Conservation (phyloP, 2,113 vertebrate genomes). For the Corythoichthys intestinalis region DNA sequence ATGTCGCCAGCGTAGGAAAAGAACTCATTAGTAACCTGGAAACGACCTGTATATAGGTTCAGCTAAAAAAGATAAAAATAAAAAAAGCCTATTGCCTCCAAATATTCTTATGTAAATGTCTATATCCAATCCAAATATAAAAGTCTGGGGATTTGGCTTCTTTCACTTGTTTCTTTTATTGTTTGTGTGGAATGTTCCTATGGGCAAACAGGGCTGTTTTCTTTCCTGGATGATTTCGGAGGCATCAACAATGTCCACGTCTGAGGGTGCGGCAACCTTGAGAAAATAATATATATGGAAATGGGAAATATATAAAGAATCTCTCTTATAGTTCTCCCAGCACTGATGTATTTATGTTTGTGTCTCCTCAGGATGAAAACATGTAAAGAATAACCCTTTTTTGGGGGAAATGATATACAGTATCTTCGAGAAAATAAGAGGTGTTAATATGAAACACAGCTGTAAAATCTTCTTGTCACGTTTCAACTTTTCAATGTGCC, state of each 20-base stretch:
- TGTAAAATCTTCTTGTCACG: slow-evolving; percentile 68
- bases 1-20: too few relatives aligned
- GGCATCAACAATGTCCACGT: slow-evolving; percentile 63
- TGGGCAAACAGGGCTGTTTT: slow-evolving; percentile 60
- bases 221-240: slow-evolving; percentile 57
- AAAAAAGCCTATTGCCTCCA: slow-evolving; percentile 52
- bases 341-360: slow-evolving; percentile 74
- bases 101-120: slow-evolving; percentile 51
- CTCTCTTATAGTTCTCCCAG: slow-evolving; percentile 72
- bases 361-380: slow-evolving; percentile 46
- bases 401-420: slow-evolving; percentile 45
- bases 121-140: slow-evolving; percentile 62
- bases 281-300: slow-evolving; percentile 79
- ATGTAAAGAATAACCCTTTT: slow-evolving; percentile 65
- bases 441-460: slow-evolving; percentile 67
- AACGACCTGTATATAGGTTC: slow-evolving; percentile 34
- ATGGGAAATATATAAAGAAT: slow-evolving; percentile 74
- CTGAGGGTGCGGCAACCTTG: slow-evolving; percentile 70
- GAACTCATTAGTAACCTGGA: too few relatives aligned
- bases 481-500: slow-evolving; percentile 71
- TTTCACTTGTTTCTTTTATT: slow-evolving; percentile 47
- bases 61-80: slow-evolving; percentile 21
- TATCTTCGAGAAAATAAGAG: slow-evolving; percentile 63
- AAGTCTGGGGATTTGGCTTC: slow-evolving; percentile 71
- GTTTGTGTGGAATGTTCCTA: slow-evolving; percentile 63